Conservation (phyloP, 2,888 invertebrate genomes). For the Drosophila robusta region DNA sequence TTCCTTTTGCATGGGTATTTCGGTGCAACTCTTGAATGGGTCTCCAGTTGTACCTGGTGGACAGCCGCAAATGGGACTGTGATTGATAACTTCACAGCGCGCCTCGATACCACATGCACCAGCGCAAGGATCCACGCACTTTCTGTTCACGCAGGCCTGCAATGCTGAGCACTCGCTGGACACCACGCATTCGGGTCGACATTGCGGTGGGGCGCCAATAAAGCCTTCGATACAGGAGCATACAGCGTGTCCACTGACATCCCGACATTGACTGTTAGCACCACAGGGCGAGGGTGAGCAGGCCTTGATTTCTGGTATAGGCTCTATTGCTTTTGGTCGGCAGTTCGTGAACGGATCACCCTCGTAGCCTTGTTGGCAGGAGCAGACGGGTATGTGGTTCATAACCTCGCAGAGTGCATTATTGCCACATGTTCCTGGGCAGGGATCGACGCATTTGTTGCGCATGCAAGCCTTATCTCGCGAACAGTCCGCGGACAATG, state of each 20-base stretch:
- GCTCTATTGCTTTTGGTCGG: constrained; percentile 88
- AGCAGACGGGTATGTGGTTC: constrained; percentile 92
- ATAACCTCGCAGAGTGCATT: constrained; percentile 92
- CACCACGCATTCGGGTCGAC: constrained; percentile 94
- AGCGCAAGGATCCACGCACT: constrained; percentile 92
- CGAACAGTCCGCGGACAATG: constrained; percentile 92
- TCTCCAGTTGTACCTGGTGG: constrained; percentile 91
- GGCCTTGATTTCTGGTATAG: constrained; percentile 86
- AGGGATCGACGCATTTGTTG: constrained; percentile 91
- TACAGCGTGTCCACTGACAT: constrained; percentile 89
- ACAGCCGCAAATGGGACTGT: constrained; percentile 94
- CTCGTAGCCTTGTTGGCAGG: constrained; percentile 91
- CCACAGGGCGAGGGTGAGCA: constrained; percentile 92
- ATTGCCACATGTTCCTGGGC: constrained; percentile 91
- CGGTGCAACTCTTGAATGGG: constrained; percentile 90
- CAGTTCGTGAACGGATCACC: constrained; percentile 90
- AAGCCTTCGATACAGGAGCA: constrained; percentile 92
- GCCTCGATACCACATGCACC: constrained; percentile 92
- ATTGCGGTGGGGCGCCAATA: constrained; percentile 92
- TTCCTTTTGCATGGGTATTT: constrained; percentile 81
- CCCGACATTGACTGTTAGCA: constrained; percentile 90
- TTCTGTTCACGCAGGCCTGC: constrained; percentile 92
- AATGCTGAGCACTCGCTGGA: constrained; percentile 92
- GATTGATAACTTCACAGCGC: constrained; percentile 91
- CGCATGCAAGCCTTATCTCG: constrained; percentile 91